Evolutionary conservation across 2,113 vertebrate genomes (phyloP), one percentile per base, ranked within the genome.

Genomic region (Sorex fumeus): DNA sequence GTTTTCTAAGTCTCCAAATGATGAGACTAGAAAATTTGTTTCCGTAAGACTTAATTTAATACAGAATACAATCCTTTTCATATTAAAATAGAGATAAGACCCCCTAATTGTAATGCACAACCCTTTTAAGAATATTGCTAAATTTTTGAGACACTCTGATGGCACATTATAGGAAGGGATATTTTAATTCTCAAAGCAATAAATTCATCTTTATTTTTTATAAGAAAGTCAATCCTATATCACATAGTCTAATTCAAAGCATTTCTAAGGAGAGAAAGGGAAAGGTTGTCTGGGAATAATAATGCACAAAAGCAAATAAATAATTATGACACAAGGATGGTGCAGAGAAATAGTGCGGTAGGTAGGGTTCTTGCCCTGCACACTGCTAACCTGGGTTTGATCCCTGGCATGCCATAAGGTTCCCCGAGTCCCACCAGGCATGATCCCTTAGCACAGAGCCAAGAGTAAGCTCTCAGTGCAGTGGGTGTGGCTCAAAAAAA

Each of bases 261-360:
- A 21, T 62, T 62, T 66, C 28, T 57, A 50, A 7, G 8, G 34
- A n/a, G 2, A 12, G 10, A 27, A 2, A 7, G 8, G 6, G 10
- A 27, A 2, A 7, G 8, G 8, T 11, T 43, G 6, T 8, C 13
- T 66, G n/a, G 23, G 9, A 53, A 21, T 2, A 6, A 0, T 18
- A 36, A 43, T 74, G 32, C 91, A 92, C 69, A 77, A 69, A 95
- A 93, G 50, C 50, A 93, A 92, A 84, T 50, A 50, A 90, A 77
- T 21, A 92, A 80, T 72, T 23, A 62, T 1, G 47, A 19, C 10
- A 50, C 47, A 50, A 2, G 32, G n/a, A n/a, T 6, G 34, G 64
- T 7, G 8, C 8, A 30, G 6, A 30, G 64, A 57, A 57, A 57
- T 57, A 57, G 18, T 19, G 3, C 2, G 2, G 53, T 21, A 57